Evolutionary conservation across 2,113 vertebrate genomes (phyloP).

Genomic region (Thalassoma bifasciatum): DNA sequence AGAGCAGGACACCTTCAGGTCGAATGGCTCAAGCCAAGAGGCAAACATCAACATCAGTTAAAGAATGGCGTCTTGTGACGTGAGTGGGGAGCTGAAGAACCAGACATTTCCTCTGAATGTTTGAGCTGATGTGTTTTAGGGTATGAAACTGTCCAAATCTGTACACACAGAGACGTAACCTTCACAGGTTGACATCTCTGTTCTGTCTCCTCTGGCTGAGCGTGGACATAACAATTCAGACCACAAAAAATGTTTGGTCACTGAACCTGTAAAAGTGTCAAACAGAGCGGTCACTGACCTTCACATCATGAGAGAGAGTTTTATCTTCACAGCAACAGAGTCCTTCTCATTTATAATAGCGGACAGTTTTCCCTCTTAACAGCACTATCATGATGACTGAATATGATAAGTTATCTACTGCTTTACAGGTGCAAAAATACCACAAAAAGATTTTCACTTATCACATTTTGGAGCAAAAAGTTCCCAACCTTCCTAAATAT

Average conservation of each 20-base stretch:
- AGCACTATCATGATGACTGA: too few species aligned
- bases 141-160: slow-evolving; percentile 18
- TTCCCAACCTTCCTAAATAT: too few species aligned
- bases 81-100: not conserved
- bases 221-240: too few species aligned
- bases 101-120: too few species aligned
- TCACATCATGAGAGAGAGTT: not conserved
- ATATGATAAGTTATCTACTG: too few species aligned
- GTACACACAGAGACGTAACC: not conserved
- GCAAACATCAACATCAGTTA: slow-evolving; percentile 45
- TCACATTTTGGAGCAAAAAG: too few species aligned
- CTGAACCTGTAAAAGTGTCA: not conserved
- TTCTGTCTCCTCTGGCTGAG: not conserved
- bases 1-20: slow-evolving; percentile 61
- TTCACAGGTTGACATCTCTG: not conserved
- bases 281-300: not conserved
- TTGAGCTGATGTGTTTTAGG: slow-evolving; percentile 16
- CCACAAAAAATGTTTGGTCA: not conserved
- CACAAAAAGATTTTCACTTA: too few species aligned
- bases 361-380: too few species aligned
- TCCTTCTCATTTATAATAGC: not conserved
- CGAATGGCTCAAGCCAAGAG: slow-evolving; percentile 41
- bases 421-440: too few species aligned
- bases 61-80: slow-evolving; percentile 18
- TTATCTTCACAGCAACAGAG: not conserved